phyloP scores from a whole-genome alignment of 2,888 invertebrate genomes.

The Muscina levida region DNA sequence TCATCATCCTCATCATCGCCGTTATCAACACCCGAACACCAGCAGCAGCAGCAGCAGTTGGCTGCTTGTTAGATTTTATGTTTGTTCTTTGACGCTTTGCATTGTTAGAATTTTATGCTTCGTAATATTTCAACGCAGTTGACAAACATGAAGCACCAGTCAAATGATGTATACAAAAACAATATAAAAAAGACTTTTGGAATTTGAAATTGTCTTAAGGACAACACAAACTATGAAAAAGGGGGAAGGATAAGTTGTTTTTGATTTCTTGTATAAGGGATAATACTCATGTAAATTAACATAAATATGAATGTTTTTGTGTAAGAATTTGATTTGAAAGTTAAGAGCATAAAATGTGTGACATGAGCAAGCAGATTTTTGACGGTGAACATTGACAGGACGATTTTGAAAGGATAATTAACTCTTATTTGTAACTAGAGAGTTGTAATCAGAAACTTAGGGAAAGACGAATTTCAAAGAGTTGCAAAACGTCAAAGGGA shows the following conservation, averaged over 20 bases:
- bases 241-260: neutral
- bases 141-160: slow-evolving; percentile 79
- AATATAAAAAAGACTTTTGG: slow-evolving; percentile 63
- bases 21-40: slow-evolving; percentile 69
- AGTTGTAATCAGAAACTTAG: neutral
- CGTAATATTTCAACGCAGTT: slow-evolving; percentile 69
- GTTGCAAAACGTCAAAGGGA: too few species aligned
- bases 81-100: neutral
- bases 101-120: slow-evolving; percentile 6
- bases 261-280: slow-evolving; percentile 5
- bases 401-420: neutral
- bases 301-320: slow-evolving; percentile 30
- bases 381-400: too few species aligned
- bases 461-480: too few species aligned
- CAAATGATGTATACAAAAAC: slow-evolving; percentile 44
- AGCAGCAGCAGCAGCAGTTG: too few species aligned
- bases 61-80: slow-evolving; percentile 19
- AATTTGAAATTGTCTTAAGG: too few species aligned
- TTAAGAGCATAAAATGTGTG: neutral
- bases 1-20: slow-evolving; percentile 74
- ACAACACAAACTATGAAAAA: neutral
- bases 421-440: neutral
- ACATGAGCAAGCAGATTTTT: slow-evolving; percentile 22
- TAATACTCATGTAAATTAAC: slow-evolving; percentile 26
- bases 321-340: neutral